Percentiles rank a stretch among this genome's conserved stretches.
phyloP scores from a whole-genome alignment of 2,797 vertebrate species.

The Poeciliopsis paucimaculata region DNA sequence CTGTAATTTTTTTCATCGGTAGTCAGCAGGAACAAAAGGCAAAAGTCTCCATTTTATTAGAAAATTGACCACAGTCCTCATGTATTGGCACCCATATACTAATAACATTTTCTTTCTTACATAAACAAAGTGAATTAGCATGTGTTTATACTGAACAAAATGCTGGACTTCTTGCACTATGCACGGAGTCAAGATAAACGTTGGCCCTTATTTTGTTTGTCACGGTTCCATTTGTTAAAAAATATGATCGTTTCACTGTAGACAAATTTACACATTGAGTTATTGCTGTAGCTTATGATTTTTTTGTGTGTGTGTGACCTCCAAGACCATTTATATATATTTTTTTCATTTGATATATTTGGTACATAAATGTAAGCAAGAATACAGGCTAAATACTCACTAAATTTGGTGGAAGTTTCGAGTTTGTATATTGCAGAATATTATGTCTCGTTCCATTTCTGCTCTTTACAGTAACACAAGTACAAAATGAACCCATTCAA shows the following conservation, averaged over 20 bases:
- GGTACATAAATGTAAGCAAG: neutral
- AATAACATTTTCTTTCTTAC: neutral
- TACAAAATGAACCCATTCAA: neutral
- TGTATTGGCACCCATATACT: neutral
- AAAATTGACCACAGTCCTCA: neutral
- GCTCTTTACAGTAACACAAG: neutral
- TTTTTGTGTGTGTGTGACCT: neutral
- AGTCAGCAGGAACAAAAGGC: conserved; percentile 25
- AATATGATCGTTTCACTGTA: neutral
- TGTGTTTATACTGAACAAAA: neutral
- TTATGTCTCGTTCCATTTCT: neutral
- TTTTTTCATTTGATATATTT: neutral
- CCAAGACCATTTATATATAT: neutral
- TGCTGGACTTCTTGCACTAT: neutral
- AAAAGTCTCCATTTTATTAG: conserved; percentile 12
- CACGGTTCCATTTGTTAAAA: neutral
- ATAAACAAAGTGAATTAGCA: neutral
- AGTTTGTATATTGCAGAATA: neutral
- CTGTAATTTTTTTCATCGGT: conserved; percentile 60
- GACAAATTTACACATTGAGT: neutral
- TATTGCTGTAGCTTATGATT: neutral
- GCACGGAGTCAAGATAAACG: neutral
- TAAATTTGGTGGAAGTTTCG: neutral
- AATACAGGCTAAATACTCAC: neutral
- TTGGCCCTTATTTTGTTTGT: neutral